Evolutionary conservation across 2,888 invertebrate genomes (phyloP), one percentile per base, ranked within the genome.

Genomic region (Leuctra nigra): DNA sequence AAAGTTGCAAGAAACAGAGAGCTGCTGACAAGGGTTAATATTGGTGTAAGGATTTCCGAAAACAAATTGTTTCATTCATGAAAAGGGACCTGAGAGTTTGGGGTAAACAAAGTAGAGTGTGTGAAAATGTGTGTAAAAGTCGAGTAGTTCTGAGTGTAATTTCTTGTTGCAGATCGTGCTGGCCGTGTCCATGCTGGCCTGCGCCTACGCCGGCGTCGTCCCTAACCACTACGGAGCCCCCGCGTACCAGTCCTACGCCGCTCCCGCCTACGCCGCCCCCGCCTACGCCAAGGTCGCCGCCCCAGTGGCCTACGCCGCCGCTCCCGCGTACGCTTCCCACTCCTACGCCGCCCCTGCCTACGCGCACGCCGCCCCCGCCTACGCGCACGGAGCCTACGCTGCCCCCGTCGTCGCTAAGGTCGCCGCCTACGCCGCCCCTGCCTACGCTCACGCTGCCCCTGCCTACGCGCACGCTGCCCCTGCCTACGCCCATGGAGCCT

Each of bases 211-310:
- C n/a, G 58, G 60, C 0, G 33, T 55, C 47, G 24, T 53, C 1
- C 47, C 24, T 36, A 14, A 18, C 20, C 63, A 61, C 53, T 65
- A 72, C 53, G 69, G 72, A 60, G 65, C 71, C 3, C 66, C 74
- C 23, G 54, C 39, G 16, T 22, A 39, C 35, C 35, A 53, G 36
- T 33, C 53, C 14, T 63, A 53, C 20, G 56, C 57, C 38, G 54
- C 59, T 13, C 62, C 63, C 57, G 58, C 63, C 61, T 33, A 65
- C 69, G 18, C 62, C 63, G 55, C 59, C 52, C 25, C 29, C 56
- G 16, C 38, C 20, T 33, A 22, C 55, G 47, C 39, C 41, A 38
- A 41, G 56, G n/a, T 56, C 56, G 18, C 55, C 59, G n/a, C 55
- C 47, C 38, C 41, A 9, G 57, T 50, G 16, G 50, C 55, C 11